phyloP scores from a whole-genome alignment of 2,888 invertebrate species.

The Toxonevra muliebris region DNA sequence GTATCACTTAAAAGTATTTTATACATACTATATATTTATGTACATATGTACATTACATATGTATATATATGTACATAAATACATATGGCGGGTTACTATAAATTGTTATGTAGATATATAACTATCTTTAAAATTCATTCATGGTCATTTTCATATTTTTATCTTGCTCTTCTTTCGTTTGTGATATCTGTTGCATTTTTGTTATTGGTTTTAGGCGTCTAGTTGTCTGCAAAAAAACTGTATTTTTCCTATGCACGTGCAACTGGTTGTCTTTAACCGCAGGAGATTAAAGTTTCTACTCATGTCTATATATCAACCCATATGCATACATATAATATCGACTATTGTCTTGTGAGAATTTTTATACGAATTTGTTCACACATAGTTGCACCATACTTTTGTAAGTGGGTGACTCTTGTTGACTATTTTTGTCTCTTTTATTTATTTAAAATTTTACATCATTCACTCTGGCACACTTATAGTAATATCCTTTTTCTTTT shows the following conservation, averaged over 20 bases:
- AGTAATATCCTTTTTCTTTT: neutral
- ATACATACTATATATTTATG: too few species aligned
- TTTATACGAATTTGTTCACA: too few species aligned
- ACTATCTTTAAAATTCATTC: neutral
- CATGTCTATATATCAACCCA: too few species aligned
- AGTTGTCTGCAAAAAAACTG: constrained; percentile 38
- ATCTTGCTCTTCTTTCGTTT: too few species aligned
- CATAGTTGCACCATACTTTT: neutral
- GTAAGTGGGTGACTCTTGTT: constrained; percentile 5
- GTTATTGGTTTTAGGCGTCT: constrained; percentile 35
- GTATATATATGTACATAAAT: neutral
- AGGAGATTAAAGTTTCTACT: too few species aligned
- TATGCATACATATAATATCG: neutral
- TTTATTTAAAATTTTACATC: constrained; percentile 1
- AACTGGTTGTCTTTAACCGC: constrained; percentile 54
- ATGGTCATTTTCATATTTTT: neutral
- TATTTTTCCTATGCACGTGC: constrained; percentile 40
- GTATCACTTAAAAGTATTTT: too few species aligned
- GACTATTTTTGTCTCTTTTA: neutral
- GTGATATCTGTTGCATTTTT: constrained; percentile 1
- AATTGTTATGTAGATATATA: neutral
- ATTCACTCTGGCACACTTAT: neutral
- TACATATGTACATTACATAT: neutral
- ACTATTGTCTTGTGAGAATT: too few species aligned
- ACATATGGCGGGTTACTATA: constrained; percentile 1